A percentile compares a stretch with the other conserved stretches of the same genome.
phyloP scores from a whole-genome alignment of 2,888 invertebrate species.

The Tetragnatha montana region DNA sequence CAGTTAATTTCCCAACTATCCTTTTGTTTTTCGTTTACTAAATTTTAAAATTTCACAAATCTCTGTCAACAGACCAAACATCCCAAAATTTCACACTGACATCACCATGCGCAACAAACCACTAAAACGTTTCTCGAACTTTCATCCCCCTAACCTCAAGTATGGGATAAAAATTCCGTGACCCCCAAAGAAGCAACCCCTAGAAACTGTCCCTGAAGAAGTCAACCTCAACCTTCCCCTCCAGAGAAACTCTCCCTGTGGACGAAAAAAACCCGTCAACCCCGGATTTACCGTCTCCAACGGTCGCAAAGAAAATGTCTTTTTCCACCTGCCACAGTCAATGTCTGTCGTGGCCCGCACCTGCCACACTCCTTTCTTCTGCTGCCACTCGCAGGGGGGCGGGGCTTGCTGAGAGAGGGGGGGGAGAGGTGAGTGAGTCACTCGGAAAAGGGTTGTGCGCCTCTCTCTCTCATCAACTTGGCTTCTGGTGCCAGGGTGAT shows the following conservation, averaged over 20 bases:
- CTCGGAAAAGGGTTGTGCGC: slow-evolving; percentile 30
- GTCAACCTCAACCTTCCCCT: slow-evolving; percentile 1
- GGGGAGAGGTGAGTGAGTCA: slow-evolving; percentile 1
- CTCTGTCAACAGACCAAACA: too few relatives aligned
- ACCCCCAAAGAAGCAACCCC: background rate
- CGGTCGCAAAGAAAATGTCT: slow-evolving; percentile 58
- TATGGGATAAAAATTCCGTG: too few relatives aligned
- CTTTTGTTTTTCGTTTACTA: too few relatives aligned
- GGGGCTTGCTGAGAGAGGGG: slow-evolving; percentile 13
- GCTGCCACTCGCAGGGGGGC: background rate
- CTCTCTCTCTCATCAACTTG: slow-evolving; percentile 21
- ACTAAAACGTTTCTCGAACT: too few relatives aligned
- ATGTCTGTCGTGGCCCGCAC: slow-evolving; percentile 64
- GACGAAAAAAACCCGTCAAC: background rate
- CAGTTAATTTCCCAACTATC: too few relatives aligned
- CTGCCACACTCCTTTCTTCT: slow-evolving; percentile 53
- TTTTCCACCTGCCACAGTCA: slow-evolving; percentile 66
- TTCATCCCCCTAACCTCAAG: too few relatives aligned
- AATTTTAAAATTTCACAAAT: too few relatives aligned
- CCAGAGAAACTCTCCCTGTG: background rate
- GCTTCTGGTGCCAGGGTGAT: slow-evolving; percentile 1
- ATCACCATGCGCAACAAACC: too few relatives aligned
- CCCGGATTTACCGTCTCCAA: slow-evolving; percentile 14
- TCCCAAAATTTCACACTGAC: too few relatives aligned
- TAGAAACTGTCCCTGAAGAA: slow-evolving; percentile 15